phyloP scores from a whole-genome alignment of 2,113 vertebrate genomes.

The Meles meles region DNA sequence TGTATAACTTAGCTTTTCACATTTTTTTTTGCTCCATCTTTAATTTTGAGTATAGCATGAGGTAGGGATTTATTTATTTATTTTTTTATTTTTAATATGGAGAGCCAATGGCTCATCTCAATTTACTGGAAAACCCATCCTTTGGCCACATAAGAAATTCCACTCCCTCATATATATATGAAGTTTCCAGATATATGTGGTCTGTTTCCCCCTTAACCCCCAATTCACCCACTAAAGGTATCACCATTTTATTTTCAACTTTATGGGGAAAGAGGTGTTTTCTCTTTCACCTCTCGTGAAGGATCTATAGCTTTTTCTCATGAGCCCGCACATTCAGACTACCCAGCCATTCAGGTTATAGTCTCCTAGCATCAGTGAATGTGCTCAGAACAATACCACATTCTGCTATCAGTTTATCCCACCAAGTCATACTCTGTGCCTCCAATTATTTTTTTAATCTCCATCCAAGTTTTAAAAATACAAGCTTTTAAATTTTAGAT shows the following conservation, averaged over 20 bases:
- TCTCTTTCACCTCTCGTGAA: neutral
- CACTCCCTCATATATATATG: neutral
- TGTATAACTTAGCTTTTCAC: neutral
- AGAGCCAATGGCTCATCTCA: neutral
- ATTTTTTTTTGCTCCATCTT: neutral
- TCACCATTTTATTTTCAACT: neutral
- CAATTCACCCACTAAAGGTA: neutral
- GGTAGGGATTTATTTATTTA: neutral
- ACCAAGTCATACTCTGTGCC: neutral
- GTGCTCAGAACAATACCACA: neutral
- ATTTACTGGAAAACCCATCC: neutral
- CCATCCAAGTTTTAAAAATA: neutral
- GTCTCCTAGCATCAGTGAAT: too few relatives aligned
- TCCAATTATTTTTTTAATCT: neutral
- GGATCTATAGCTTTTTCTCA: neutral
- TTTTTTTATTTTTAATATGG: neutral
- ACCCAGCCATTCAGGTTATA: accelerated
- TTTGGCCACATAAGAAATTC: neutral
- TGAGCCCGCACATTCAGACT: neutral
- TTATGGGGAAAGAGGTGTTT: accelerated
- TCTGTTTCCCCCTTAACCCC: accelerated
- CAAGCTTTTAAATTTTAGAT: neutral
- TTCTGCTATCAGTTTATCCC: neutral
- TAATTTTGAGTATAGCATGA: neutral
- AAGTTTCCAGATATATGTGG: neutral